Evolutionary conservation across 1,140 invertebrate species (phyloP).

Genomic region (Mamestra configurata): DNA sequence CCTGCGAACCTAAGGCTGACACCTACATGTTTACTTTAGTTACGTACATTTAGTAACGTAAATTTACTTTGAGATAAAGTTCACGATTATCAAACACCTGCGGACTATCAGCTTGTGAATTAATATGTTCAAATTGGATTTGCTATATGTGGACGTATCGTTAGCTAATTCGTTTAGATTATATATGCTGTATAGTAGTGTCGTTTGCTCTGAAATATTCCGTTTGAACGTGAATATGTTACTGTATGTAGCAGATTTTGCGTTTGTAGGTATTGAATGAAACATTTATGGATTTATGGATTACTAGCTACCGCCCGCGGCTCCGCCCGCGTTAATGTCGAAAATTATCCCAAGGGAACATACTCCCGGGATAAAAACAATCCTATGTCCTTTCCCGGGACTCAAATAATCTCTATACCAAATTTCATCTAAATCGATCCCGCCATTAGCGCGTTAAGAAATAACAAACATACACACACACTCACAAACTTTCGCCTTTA

Average conservation of each 20-base stretch:
- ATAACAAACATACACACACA: too few relatives aligned
- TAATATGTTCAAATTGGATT: constrained; percentile 31
- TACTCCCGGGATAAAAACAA: too few relatives aligned
- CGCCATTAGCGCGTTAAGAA: too few relatives aligned
- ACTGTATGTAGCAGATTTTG: neutral
- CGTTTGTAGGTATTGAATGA: too few relatives aligned
- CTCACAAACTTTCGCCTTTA: too few relatives aligned
- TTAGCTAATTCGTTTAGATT: constrained; percentile 4
- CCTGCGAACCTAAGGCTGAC: neutral
- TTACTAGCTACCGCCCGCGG: too few relatives aligned
- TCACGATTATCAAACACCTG: constrained; percentile 22
- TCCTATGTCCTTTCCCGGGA: too few relatives aligned
- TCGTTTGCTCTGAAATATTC: constrained; percentile 13
- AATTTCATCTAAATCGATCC: too few relatives aligned
- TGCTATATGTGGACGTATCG: neutral
- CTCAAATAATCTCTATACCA: too few relatives aligned
- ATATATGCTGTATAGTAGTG: neutral
- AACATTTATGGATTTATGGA: too few relatives aligned
- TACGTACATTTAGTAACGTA: neutral
- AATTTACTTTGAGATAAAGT: constrained; percentile 20
- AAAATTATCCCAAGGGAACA: too few relatives aligned
- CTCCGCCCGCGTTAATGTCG: too few relatives aligned
- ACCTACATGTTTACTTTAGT: constrained; percentile 6
- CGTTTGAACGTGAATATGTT: neutral
- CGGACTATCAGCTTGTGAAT: constrained; percentile 19